Evolutionary conservation across 2,113 vertebrate species (phyloP).

Genomic region (Penelope pileata): DNA sequence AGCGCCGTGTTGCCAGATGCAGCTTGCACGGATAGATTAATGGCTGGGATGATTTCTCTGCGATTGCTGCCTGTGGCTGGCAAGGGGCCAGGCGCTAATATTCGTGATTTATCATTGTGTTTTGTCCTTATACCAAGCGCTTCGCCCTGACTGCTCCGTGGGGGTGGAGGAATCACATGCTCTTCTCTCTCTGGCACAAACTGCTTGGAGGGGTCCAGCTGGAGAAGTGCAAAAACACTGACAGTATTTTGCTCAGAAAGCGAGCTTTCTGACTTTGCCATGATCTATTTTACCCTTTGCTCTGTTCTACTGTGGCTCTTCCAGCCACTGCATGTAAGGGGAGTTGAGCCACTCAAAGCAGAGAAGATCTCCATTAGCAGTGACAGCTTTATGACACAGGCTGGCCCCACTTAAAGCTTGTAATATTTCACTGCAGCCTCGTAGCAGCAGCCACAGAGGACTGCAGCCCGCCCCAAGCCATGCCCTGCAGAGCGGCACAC

Average conservation of each 20-base stretch:
- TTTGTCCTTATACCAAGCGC: background rate
- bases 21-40: background rate
- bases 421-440: conserved; percentile 23
- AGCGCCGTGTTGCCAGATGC: background rate
- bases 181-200: background rate
- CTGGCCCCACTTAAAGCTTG: background rate
- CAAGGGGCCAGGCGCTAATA: conserved; percentile 14
- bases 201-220: background rate
- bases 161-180: background rate
- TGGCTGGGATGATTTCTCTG: background rate
- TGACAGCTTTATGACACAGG: conserved; percentile 31
- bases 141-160: conserved; percentile 30
- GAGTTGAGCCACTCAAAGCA: background rate
- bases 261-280: background rate
- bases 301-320: background rate
- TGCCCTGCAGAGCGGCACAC: background rate
- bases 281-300: background rate
- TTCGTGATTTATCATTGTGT: conserved; percentile 12
- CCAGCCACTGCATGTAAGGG: accelerated
- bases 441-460: background rate
- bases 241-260: background rate
- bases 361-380: conserved; percentile 23
- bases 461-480: background rate
- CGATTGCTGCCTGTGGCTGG: background rate
- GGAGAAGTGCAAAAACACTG: background rate